These are phyloP conservation scores for Hoplodrina blanda DNA, from an alignment of 2,888 invertebrate species.

Conservation along the genomic window DNA sequence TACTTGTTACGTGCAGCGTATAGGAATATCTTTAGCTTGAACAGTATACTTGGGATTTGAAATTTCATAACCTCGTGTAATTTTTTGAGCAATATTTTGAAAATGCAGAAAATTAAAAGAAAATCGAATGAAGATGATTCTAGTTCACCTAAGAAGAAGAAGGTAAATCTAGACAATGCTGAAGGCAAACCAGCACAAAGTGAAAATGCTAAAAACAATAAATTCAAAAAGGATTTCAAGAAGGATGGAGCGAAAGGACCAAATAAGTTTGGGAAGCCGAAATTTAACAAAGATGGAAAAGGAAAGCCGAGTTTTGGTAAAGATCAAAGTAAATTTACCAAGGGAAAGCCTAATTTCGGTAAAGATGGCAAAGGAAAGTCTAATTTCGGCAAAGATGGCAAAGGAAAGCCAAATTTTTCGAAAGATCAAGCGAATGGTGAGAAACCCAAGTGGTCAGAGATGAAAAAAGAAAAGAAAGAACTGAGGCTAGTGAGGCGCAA, in stretches of 20 bases:
- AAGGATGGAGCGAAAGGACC: slow-evolving; percentile 44
- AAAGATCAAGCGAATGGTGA: slow-evolving; percentile 73
- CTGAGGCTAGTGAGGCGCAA: slow-evolving; percentile 92
- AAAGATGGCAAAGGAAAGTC: slow-evolving; percentile 66
- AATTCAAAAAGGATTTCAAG: slow-evolving; percentile 56
- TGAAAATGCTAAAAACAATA: slow-evolving; percentile 47
- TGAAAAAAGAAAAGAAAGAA: slow-evolving; percentile 94
- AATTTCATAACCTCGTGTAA: slow-evolving; percentile 55
- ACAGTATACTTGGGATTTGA: background rate
- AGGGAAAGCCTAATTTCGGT: slow-evolving; percentile 56
- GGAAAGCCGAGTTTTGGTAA: slow-evolving; percentile 50
- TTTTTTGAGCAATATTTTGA: slow-evolving; percentile 42
- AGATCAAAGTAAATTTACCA: slow-evolving; percentile 34
- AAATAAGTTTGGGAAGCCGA: slow-evolving; percentile 51
- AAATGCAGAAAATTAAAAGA: slow-evolving; percentile 85
- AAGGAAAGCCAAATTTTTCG: slow-evolving; percentile 69
- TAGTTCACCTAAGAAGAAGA: slow-evolving; percentile 77
- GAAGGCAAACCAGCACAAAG: slow-evolving; percentile 45
- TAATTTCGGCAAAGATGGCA: slow-evolving; percentile 66
- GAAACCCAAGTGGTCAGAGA: slow-evolving; percentile 93
- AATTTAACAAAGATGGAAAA: slow-evolving; percentile 45
- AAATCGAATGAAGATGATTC: slow-evolving; percentile 72
- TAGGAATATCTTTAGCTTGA: background rate
- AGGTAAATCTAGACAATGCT: slow-evolving; percentile 66
- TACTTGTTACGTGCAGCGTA: background rate